These are phyloP conservation scores for Ovibos moschatus DNA, from an alignment of 2,113 vertebrate genomes.

Conservation along the genomic window DNA sequence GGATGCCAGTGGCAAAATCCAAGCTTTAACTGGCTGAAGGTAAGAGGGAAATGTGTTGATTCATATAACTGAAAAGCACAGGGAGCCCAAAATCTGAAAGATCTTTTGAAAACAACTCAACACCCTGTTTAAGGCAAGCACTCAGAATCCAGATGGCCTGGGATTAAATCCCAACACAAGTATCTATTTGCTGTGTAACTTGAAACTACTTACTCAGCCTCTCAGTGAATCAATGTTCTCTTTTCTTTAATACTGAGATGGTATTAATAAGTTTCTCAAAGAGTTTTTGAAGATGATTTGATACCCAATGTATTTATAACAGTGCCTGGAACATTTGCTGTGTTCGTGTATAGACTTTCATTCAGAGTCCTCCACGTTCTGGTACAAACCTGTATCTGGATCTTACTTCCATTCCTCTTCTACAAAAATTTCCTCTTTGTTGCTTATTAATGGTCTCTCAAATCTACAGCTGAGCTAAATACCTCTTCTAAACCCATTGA, in stretches of 20 bases:
- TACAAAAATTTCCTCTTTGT: not conserved
- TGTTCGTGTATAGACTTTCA: not conserved
- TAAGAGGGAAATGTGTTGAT: not conserved
- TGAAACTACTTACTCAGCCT: not conserved
- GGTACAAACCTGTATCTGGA: not conserved
- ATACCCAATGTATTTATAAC: not conserved
- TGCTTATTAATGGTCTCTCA: not conserved
- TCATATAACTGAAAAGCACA: not conserved
- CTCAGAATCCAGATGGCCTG: not conserved
- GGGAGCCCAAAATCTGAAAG: not conserved
- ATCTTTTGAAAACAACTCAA: not conserved
- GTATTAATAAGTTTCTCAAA: not conserved
- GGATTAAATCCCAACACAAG: not conserved
- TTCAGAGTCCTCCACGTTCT: not conserved
- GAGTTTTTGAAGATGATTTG: not conserved
- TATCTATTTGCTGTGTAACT: not conserved
- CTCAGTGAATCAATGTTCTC: not conserved
- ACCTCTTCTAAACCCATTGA: not conserved
- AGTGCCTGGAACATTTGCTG: not conserved
- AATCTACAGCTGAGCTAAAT: not conserved
- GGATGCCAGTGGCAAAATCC: not conserved
- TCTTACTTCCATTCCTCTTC: not conserved
- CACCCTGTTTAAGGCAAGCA: not conserved
- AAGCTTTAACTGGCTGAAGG: not conserved
- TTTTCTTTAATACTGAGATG: not conserved